Conservation (phyloP, 2,113 vertebrate genomes). For the Genyomyrus donnyi region DNA sequence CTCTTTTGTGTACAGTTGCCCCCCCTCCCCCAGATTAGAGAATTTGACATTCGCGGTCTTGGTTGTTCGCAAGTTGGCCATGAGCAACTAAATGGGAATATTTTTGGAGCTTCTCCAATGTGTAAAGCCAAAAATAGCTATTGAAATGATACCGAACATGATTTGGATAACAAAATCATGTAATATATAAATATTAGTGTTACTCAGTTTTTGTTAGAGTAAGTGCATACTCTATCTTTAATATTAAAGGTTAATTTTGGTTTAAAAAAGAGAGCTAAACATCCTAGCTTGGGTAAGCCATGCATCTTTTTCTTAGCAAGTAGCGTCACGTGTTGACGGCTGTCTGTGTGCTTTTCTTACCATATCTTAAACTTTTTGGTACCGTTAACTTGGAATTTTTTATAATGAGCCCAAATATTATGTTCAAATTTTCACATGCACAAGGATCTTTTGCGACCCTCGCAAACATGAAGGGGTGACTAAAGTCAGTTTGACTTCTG, state of each 20-base stretch:
- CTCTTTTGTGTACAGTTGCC: background rate
- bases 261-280: background rate
- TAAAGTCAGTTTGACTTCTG: background rate
- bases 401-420: background rate
- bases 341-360: background rate
- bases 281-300: background rate
- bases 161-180: background rate
- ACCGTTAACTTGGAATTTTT: background rate
- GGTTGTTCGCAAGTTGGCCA: background rate
- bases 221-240: background rate
- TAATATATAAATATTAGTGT: background rate
- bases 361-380: background rate
- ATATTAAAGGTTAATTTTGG: background rate
- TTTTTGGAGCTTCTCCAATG: background rate
- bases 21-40: background rate
- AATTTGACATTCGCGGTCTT: background rate
- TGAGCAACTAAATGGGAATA: background rate
- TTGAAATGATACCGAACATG: background rate
- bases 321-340: background rate
- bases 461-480: background rate
- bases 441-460: background rate
- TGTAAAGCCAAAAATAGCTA: background rate
- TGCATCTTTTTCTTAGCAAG: background rate
- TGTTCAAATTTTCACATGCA: background rate
- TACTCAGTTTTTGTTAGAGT: background rate